Evolutionary conservation across 2,113 vertebrate species (phyloP), one percentile per base, ranked within the genome.

Genomic region (Pangasianodon hypophthalmus): DNA sequence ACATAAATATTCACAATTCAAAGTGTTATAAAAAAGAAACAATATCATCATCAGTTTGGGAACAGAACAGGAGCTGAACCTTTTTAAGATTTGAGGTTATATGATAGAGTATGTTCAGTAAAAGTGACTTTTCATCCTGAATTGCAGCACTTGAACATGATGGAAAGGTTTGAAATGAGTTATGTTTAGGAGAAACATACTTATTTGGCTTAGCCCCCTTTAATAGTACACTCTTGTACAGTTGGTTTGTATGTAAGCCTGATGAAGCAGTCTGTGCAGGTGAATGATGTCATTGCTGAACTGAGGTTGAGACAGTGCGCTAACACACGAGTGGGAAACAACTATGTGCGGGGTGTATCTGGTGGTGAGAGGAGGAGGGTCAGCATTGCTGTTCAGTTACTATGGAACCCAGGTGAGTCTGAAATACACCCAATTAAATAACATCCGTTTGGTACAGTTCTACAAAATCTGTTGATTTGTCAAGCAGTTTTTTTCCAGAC

Each of bases 331-430:
- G 97, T 99, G 90, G 98, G 98, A 60, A 99, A 97, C 1, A 93
- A 95, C 37, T 96, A 96, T 0, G 94, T 97, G 69, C 96, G 97
- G 0, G 98, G 98, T 0, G 94, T 99, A 48, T 99, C 98, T 0
- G 98, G 98, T 24, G 98, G 98, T 0, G 98, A 99, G 95, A 95
- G 98, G 89, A 95, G 98, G 85, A 94, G 98, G 92, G 98, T 99
- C 90, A 99, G 98, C 94, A 98, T 99, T 0, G 98, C 96, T 3
- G 97, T 99, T 73, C 98, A 99, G 92, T 97, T 99, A 6, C 96
- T 99, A 64, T 99, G 98, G 98, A 99, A 99, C 93, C 98, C 98
- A 0, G 98, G 98, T 98, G 93, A 96, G 96, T 89, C 24, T 3
- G 41, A 26, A 3, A 71, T 14, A 56, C 21, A 60, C 4, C 18